Percentiles rank a stretch among this genome's conserved stretches.
Evolutionary conservation across 2,113 vertebrate genomes (phyloP).

Genomic region (Callopanchax toddi): DNA sequence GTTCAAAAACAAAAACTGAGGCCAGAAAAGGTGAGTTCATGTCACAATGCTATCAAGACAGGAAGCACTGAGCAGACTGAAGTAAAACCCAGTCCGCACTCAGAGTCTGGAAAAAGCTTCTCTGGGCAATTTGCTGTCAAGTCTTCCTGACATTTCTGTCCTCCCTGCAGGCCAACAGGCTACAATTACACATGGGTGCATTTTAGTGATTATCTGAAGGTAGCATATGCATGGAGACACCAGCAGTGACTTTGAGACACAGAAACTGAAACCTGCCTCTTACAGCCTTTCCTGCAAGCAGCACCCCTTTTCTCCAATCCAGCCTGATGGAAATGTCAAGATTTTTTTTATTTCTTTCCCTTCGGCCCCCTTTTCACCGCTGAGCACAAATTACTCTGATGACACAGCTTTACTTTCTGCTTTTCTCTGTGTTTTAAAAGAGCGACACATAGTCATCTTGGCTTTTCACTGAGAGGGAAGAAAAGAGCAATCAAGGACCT

Average conservation of each 20-base stretch:
- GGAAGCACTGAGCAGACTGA: no score
- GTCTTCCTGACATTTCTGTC: no score
- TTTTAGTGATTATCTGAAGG: no score
- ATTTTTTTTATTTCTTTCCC: neutral
- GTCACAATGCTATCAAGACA: no score
- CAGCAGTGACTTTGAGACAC: slow-evolving; percentile 13
- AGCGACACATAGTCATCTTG: slow-evolving; percentile 1
- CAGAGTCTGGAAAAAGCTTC: no score
- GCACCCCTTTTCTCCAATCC: neutral
- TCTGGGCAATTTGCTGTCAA: no score
- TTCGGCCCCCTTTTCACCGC: slow-evolving; percentile 5
- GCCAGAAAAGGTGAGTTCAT: no score
- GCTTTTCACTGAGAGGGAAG: neutral
- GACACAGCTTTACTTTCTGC: slow-evolving; percentile 21
- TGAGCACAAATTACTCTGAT: slow-evolving; percentile 26
- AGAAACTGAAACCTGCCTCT: slow-evolving; percentile 23
- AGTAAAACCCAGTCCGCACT: no score
- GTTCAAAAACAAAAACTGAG: no score
- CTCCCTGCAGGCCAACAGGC: no score
- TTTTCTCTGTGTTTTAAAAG: slow-evolving; percentile 24
- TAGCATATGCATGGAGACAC: slow-evolving; percentile 9
- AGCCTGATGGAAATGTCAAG: slow-evolving; percentile 29
- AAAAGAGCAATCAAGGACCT: slow-evolving; percentile 32
- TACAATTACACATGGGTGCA: no score
- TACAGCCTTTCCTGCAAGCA: neutral